Conservation (phyloP, 2,888 invertebrate genomes). For the Zelleria hepariella region DNA sequence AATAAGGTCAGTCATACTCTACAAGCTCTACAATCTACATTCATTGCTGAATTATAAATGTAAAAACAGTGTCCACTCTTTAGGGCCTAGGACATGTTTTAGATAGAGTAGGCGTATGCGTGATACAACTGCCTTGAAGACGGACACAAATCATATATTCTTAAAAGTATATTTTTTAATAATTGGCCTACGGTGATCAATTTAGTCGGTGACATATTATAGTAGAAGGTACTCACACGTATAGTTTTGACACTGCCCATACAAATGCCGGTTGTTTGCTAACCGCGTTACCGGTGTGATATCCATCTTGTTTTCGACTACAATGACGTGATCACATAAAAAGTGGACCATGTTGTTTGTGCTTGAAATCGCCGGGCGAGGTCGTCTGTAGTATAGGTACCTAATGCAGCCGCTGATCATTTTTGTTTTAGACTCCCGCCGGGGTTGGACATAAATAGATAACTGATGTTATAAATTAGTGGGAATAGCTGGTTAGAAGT, state of each 20-base stretch:
- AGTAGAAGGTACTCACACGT: too few relatives aligned
- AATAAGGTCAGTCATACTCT: too few relatives aligned
- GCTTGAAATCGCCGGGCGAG: background rate
- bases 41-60: too few relatives aligned
- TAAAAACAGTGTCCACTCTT: too few relatives aligned
- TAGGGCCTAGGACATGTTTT: too few relatives aligned
- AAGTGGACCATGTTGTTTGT: background rate
- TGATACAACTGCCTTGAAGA: too few relatives aligned
- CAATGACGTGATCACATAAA: conserved; percentile 1
- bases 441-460: background rate
- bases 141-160: too few relatives aligned
- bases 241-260: background rate
- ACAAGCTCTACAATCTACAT: too few relatives aligned
- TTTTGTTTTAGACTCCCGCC: background rate
- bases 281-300: background rate
- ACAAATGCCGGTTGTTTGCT: background rate
- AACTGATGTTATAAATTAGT: background rate
- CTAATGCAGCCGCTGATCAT: background rate
- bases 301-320: background rate
- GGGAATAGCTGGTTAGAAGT: background rate
- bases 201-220: too few relatives aligned
- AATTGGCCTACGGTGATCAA: too few relatives aligned
- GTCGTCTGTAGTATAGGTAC: background rate
- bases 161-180: too few relatives aligned
- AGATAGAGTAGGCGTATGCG: too few relatives aligned